Evolutionary conservation across 2,888 invertebrate species (phyloP).

Genomic region (Craniophora ligustri): DNA sequence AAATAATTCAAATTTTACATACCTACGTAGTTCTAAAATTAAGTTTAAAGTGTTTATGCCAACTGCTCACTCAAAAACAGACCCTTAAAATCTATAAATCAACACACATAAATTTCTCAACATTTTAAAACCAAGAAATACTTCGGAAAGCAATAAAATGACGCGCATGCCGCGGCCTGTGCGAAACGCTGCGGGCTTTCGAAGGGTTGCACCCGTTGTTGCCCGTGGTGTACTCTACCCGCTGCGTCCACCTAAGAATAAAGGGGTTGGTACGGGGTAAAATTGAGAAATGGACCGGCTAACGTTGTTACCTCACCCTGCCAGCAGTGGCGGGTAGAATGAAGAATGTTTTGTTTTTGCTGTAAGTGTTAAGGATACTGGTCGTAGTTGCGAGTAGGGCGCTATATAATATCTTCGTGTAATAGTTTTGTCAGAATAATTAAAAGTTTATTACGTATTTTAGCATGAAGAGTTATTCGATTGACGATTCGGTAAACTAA

Average conservation of each 20-base stretch:
- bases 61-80: background rate
- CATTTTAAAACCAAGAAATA: constrained; percentile 65
- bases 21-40: background rate
- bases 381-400: constrained; percentile 24
- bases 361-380: constrained; percentile 63
- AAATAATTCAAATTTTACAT: too few species aligned
- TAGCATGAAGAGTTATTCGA: too few species aligned
- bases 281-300: constrained; percentile 89
- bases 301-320: constrained; percentile 85
- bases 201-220: constrained; percentile 79
- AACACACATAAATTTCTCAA: constrained; percentile 46
- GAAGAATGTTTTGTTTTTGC: constrained; percentile 82
- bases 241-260: constrained; percentile 75
- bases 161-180: constrained; percentile 66
- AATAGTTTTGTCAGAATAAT: too few species aligned
- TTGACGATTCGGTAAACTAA: too few species aligned
- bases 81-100: constrained; percentile 26
- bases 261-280: constrained; percentile 75
- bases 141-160: constrained; percentile 81
- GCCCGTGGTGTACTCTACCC: constrained; percentile 19
- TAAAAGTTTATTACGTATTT: too few species aligned
- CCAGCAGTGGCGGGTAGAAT: constrained; percentile 74
- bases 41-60: background rate
- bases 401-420: too few species aligned
- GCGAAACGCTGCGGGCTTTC: constrained; percentile 75